Evolutionary conservation across 2,797 vertebrate genomes (phyloP).

Genomic region (Brotula barbata): DNA sequence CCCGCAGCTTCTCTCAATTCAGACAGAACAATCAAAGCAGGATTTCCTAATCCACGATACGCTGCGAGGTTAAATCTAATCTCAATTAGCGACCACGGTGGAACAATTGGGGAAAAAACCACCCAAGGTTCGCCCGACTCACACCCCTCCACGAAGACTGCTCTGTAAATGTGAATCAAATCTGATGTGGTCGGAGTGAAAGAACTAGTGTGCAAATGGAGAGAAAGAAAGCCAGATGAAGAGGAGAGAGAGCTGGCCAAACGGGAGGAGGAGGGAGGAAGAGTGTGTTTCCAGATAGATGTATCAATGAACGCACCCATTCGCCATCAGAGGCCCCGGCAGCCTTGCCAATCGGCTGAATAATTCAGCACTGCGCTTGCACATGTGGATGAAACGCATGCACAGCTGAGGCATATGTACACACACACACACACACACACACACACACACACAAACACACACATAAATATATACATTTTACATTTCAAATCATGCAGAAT

Average conservation of each 20-base stretch:
- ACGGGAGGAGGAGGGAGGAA: conserved; percentile 63
- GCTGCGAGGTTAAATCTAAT: conserved; percentile 45
- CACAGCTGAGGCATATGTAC: conserved; percentile 7
- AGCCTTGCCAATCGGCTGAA: conserved; percentile 61
- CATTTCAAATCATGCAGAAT: conserved; percentile 29
- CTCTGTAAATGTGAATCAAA: conserved; percentile 1
- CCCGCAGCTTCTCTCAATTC: background rate
- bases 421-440: too few relatives aligned
- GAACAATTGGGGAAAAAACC: conserved; percentile 16
- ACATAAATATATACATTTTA: too few relatives aligned
- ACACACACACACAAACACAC: too few relatives aligned
- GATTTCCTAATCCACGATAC: conserved; percentile 54
- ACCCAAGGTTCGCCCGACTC: too few relatives aligned
- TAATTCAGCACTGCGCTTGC: conserved; percentile 56
- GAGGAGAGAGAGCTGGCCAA: conserved; percentile 50
- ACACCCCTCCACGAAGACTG: too few relatives aligned
- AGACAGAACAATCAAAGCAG: conserved; percentile 5
- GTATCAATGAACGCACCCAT: conserved; percentile 83
- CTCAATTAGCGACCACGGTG: conserved; percentile 27
- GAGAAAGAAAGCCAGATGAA: conserved; percentile 41
- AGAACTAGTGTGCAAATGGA: conserved; percentile 30
- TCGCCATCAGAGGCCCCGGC: conserved; percentile 75
- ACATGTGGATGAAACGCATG: conserved; percentile 48
- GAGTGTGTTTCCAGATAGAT: conserved; percentile 76
- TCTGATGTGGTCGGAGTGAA: conserved; percentile 20